These are phyloP conservation scores for Platycercus adscitus DNA, from an alignment of 2,113 vertebrate genomes.

Conservation along the genomic window DNA sequence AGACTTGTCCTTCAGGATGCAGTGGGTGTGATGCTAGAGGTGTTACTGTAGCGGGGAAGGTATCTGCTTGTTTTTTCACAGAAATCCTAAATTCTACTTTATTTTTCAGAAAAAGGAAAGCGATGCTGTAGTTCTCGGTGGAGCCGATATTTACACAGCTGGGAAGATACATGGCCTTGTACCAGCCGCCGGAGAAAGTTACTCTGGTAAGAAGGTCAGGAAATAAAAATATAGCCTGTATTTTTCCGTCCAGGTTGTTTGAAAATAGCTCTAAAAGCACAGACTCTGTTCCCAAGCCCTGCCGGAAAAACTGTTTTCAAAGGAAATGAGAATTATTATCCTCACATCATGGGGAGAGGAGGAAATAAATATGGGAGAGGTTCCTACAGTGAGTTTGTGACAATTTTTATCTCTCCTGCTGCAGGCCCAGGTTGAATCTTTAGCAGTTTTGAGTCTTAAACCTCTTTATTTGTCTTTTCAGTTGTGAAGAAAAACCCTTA, in stretches of 20 bases:
- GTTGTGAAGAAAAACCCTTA: not conserved
- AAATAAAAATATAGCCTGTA: conserved; percentile 9
- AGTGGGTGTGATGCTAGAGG: conserved; percentile 58
- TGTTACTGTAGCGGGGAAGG: not conserved
- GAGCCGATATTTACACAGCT: conserved; percentile 88
- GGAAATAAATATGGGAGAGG: not conserved
- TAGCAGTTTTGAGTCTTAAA: not conserved
- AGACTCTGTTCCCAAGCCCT: not conserved
- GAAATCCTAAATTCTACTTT: not conserved
- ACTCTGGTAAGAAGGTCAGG: conserved; percentile 78
- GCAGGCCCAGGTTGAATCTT: not conserved
- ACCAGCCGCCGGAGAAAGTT: conserved; percentile 89
- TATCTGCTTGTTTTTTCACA: not conserved
- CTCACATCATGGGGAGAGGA: not conserved
- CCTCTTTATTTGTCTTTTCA: not conserved
- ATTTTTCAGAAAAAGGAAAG: conserved; percentile 82
- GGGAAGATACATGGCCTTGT: conserved; percentile 87
- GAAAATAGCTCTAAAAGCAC: not conserved
- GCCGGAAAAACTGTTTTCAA: conserved; percentile 1
- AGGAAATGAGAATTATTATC: not conserved
- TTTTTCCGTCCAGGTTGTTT: conserved; percentile 7
- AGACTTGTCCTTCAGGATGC: not conserved
- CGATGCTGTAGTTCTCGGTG: conserved; percentile 85
- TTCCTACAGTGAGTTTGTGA: not conserved
- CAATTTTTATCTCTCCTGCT: not conserved